Percentiles rank a stretch among this genome's conserved stretches.
These are phyloP conservation scores for Rhombomys opimus DNA, from an alignment of 2,113 vertebrate species.

Conservation along the genomic window DNA sequence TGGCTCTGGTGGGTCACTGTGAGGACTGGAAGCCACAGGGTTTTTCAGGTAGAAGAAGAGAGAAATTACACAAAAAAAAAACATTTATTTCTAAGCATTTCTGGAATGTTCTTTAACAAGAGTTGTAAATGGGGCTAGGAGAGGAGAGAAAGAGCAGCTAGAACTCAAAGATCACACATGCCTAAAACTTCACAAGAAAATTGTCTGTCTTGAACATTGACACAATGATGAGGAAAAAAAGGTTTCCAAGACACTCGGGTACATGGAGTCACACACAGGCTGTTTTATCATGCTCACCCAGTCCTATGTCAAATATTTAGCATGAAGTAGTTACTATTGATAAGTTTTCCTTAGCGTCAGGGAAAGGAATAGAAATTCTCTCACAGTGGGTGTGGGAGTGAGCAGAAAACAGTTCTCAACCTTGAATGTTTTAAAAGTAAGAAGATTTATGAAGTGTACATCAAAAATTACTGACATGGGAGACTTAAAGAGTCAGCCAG, in stretches of 20 bases:
- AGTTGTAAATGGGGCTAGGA: neutral
- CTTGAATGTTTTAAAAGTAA: neutral
- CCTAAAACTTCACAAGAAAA: neutral
- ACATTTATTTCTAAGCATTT: neutral
- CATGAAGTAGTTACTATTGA: neutral
- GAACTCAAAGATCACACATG: neutral
- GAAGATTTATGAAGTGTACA: neutral
- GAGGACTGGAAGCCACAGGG: neutral
- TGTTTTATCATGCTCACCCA: neutral
- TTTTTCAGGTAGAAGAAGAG: neutral
- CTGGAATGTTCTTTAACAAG: neutral
- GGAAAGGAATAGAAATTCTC: neutral
- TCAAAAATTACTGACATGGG: neutral
- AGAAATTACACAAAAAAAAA: neutral
- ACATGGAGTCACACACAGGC: neutral
- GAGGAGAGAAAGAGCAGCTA: neutral
- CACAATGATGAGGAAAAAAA: neutral
- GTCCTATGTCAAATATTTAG: neutral
- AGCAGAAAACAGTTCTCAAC: constrained; percentile 16
- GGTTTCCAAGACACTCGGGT: neutral
- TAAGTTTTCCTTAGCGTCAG: neutral
- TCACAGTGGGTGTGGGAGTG: neutral
- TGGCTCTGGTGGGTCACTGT: neutral
- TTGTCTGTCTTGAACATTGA: neutral
- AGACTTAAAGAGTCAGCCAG: neutral